Conservation (phyloP, 2,797 vertebrate genomes). For the Rhynchonycteris naso region DNA sequence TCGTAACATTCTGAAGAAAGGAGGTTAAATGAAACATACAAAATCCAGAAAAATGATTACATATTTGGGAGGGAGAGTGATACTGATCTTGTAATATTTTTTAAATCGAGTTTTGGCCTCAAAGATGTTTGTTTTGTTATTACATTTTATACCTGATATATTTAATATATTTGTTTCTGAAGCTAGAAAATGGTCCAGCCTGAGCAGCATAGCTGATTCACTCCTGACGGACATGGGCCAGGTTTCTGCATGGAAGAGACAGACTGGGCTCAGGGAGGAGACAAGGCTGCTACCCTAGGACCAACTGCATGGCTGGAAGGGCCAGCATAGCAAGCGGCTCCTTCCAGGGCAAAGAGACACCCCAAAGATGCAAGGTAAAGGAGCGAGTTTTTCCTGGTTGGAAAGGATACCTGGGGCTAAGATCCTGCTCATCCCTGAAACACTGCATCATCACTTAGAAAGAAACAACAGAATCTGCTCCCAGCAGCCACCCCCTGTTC, state of each 20-base stretch:
- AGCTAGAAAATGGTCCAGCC: conserved; percentile 43
- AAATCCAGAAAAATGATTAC: neutral
- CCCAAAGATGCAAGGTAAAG: neutral
- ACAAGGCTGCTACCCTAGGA: conserved; percentile 28
- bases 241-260: conserved; percentile 44
- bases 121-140: neutral
- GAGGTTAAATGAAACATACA: neutral
- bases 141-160: neutral
- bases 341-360: neutral
- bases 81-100: neutral
- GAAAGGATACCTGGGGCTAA: conserved; percentile 23
- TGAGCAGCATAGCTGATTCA: conserved; percentile 48
- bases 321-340: neutral
- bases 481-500: neutral
- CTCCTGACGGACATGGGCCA: neutral
- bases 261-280: conserved; percentile 26
- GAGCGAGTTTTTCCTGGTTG: neutral
- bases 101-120: neutral
- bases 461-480: neutral
- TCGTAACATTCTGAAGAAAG: neutral
- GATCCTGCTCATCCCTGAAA: conserved; percentile 6
- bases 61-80: neutral
- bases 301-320: neutral
- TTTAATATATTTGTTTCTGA: neutral
- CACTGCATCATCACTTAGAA: neutral